These are phyloP conservation scores for Spodoptera frugiperda DNA, from an alignment of 1,140 invertebrate species.

Conservation along the genomic window DNA sequence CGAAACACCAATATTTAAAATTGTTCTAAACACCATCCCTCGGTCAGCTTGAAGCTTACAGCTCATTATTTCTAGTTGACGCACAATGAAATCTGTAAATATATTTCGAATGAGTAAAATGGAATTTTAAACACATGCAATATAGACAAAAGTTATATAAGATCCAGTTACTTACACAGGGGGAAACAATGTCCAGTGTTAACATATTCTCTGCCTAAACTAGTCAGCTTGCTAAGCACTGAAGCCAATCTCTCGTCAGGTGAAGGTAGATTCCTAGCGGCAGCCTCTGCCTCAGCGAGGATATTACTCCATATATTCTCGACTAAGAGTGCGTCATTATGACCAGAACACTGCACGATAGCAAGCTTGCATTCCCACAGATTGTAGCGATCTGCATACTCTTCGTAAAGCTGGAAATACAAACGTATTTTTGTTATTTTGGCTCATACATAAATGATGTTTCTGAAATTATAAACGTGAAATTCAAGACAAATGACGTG, in stretches of 20 bases:
- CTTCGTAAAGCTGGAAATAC: conserved; percentile 90
- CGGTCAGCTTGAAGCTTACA: conserved; percentile 90
- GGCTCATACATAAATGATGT: too few relatives aligned
- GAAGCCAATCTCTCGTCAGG: conserved; percentile 89
- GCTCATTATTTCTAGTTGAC: conserved; percentile 91
- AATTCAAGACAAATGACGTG: too few relatives aligned
- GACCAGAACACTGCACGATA: conserved; percentile 94
- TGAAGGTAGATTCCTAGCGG: conserved; percentile 69
- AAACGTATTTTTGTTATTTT: too few relatives aligned
- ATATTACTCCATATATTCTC: conserved; percentile 94
- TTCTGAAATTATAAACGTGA: not conserved
- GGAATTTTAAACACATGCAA: too few relatives aligned
- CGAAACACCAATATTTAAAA: conserved; percentile 90
- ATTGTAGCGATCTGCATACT: conserved; percentile 93
- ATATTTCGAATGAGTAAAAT: too few relatives aligned
- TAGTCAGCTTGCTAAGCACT: conserved; percentile 91
- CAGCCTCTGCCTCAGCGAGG: conserved; percentile 86
- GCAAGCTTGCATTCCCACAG: conserved; percentile 95
- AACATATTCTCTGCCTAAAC: conserved; percentile 90
- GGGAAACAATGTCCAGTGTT: conserved; percentile 92
- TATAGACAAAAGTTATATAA: too few relatives aligned
- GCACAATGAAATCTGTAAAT: conserved; percentile 89
- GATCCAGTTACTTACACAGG: conserved; percentile 85
- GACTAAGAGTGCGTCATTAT: conserved; percentile 91
- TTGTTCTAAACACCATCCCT: conserved; percentile 89